Evolutionary conservation across 2,113 vertebrate genomes (phyloP), one percentile per base, ranked within the genome.

Genomic region (Herpetotheres cachinnans): DNA sequence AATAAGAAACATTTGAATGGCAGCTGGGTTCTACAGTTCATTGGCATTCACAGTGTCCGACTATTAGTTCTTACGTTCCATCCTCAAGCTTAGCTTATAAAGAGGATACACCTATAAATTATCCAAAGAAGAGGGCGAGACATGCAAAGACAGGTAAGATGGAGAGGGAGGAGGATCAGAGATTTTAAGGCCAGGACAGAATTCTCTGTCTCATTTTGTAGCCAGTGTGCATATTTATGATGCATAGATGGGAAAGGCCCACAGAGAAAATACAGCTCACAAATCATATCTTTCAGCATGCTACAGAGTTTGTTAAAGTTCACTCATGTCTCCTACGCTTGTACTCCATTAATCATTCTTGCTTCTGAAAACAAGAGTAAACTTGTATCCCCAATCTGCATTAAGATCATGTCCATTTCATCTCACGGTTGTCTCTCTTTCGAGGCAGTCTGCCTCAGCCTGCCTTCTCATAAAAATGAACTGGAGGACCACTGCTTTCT

Each of bases 261-360:
- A 22, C 29, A 19, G 95, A 69, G 86, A 56, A 90, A 93, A 59
- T 52, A 22, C 73, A 79, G 62, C 89, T 93, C 84, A 72, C 96
- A 93, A 93, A 96, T 96, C 87, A 61, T 29, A 17, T 15, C 84
- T 74, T 88, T 63, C 91, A 82, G 61, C 47, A 8, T 7, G 55
- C 63, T 59, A 4, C 61, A 24, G 72, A 32, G 73, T 56, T 80
- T 47, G 93, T 52, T 85, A 90, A 94, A 96, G 89, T 97, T 97
- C 95, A 96, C 78, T 93, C 32, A 1, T 87, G 93, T 92, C 93
- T 93, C 16, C 40, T 70, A 40, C 3, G 32, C 82, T 91, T 55
- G 82, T 81, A 63, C 44, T 79, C 63, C 93, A 96, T 97, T 80
- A 52, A 97, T 97, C 97, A 95, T 70, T 71, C 44, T 85, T 72